Evolutionary conservation across 2,113 vertebrate genomes (phyloP).

Genomic region (Sapajus apella): DNA sequence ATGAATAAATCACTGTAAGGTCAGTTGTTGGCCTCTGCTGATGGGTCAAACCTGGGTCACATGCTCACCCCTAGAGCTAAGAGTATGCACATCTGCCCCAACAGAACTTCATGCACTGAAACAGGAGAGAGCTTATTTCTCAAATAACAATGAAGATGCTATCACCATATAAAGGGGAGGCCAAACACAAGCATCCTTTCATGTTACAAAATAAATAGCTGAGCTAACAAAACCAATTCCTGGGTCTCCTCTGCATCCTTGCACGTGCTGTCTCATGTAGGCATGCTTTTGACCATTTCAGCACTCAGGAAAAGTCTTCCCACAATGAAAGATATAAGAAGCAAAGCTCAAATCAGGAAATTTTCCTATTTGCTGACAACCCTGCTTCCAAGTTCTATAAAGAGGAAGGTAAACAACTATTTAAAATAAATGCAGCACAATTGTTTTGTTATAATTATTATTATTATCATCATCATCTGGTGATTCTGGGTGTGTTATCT

Average conservation of each 20-base stretch:
- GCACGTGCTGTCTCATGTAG: background rate
- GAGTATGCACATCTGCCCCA: background rate
- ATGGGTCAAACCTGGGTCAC: background rate
- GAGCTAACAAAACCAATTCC: background rate
- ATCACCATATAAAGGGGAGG: background rate
- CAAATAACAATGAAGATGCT: background rate
- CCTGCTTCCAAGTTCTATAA: slow-evolving; percentile 26
- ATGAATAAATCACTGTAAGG: background rate
- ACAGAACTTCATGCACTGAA: background rate
- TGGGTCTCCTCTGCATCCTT: background rate
- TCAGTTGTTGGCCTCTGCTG: background rate
- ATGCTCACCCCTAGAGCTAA: background rate
- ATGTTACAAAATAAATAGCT: background rate
- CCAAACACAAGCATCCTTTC: background rate
- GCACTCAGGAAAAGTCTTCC: background rate
- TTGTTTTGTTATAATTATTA: slow-evolving; percentile 41
- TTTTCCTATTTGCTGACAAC: slow-evolving; percentile 46
- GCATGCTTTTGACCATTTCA: background rate
- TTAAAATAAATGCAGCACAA: slow-evolving; percentile 43
- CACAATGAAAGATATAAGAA: background rate
- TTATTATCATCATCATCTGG: slow-evolving; percentile 9
- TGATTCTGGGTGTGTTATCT: slow-evolving; percentile 37
- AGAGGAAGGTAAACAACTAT: slow-evolving; percentile 50
- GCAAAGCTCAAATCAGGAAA: slow-evolving; percentile 40
- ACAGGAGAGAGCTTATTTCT: background rate